A percentile compares a stretch with the other conserved stretches of the same genome.
Evolutionary conservation across 2,797 vertebrate species (phyloP).

Genomic region (Chaetodon trifasciatus): DNA sequence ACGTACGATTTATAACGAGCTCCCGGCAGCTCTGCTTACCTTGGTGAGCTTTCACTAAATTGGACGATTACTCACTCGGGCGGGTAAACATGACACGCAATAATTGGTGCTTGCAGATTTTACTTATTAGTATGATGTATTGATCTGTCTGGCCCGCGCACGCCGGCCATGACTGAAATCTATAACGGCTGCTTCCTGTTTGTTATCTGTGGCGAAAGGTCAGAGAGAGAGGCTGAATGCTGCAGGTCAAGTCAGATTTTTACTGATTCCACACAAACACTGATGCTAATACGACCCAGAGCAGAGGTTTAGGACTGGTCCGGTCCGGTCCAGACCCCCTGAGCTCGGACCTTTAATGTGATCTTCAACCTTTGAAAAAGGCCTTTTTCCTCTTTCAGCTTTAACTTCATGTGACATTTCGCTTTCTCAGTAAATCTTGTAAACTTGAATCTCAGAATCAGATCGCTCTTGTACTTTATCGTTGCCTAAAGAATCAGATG

Average conservation of each 20-base stretch:
- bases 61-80: constrained; percentile 83
- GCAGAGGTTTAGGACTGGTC: too few relatives aligned
- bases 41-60: constrained; percentile 79
- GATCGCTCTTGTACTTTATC: too few relatives aligned
- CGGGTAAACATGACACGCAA: constrained; percentile 82
- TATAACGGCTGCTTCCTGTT: constrained; percentile 63
- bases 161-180: constrained; percentile 43
- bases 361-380: too few relatives aligned
- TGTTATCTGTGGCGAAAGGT: constrained; percentile 67
- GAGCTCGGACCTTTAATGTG: too few relatives aligned
- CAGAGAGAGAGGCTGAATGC: constrained; percentile 13
- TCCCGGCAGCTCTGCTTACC: constrained; percentile 75
- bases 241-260: neutral
- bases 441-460: too few relatives aligned
- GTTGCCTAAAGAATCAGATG: too few relatives aligned
- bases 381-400: too few relatives aligned
- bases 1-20: constrained; percentile 76
- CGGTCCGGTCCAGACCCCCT: too few relatives aligned
- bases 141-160: constrained; percentile 61
- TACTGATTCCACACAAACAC: neutral
- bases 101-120: constrained; percentile 85
- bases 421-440: too few relatives aligned
- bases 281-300: neutral
- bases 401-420: too few relatives aligned
- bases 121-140: constrained; percentile 85